Conservation (phyloP, 2,797 vertebrate genomes). For the Spinibarbus caldwelli region DNA sequence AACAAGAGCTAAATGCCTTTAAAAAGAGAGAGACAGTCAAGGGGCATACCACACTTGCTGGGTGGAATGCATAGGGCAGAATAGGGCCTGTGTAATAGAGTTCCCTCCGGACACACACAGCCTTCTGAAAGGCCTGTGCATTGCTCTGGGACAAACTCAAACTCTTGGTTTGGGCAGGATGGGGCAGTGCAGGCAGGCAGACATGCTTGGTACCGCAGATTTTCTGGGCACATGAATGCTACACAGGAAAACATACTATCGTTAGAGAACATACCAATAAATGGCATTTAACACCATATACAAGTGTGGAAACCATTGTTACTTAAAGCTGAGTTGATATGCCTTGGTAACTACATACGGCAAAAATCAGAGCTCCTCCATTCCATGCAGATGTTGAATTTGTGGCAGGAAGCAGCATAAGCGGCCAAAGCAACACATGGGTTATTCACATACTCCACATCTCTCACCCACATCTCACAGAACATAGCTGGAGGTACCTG, state of each 20-base stretch:
- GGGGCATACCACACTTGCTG: slow-evolving; percentile 88
- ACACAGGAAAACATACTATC: slow-evolving; percentile 33
- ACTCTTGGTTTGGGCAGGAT: slow-evolving; percentile 85
- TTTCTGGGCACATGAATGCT: slow-evolving; percentile 89
- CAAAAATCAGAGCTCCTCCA: slow-evolving; percentile 92
- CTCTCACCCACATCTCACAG: slow-evolving; percentile 92
- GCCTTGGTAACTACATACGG: slow-evolving; percentile 76
- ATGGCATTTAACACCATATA: neutral
- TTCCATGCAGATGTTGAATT: slow-evolving; percentile 94
- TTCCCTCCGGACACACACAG: slow-evolving; percentile 88
- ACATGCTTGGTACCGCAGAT: slow-evolving; percentile 88
- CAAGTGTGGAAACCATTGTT: neutral
- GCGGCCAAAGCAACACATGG: slow-evolving; percentile 90
- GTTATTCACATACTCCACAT: slow-evolving; percentile 88
- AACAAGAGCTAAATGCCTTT: neutral
- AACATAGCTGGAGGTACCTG: slow-evolving; percentile 90
- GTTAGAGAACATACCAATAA: slow-evolving; percentile 5
- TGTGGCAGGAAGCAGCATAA: slow-evolving; percentile 93
- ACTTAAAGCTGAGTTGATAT: neutral
- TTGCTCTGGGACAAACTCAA: slow-evolving; percentile 80
- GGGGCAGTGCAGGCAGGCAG: slow-evolving; percentile 86
- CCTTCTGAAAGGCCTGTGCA: slow-evolving; percentile 91
- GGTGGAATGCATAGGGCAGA: slow-evolving; percentile 86
- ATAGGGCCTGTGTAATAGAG: slow-evolving; percentile 86
- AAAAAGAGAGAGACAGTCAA: neutral